phyloP scores from a whole-genome alignment of 2,888 invertebrate genomes.

The Embidobia sp. region DNA sequence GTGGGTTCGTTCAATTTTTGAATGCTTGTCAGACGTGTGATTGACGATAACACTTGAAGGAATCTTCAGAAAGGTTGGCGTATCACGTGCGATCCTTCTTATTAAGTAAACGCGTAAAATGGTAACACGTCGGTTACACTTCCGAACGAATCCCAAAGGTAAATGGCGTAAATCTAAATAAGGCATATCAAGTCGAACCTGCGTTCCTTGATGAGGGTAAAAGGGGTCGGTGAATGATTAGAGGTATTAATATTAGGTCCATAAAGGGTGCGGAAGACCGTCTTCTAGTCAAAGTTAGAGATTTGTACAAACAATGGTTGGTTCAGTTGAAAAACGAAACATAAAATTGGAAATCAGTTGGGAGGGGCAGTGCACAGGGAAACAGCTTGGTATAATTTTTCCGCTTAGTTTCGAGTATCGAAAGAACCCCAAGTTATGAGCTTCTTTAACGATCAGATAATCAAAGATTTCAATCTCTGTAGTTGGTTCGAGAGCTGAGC shows the following conservation, averaged over 20 bases:
- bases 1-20: constrained; percentile 30
- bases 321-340: background rate
- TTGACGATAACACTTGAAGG: constrained; percentile 38
- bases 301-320: constrained; percentile 4
- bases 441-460: constrained; percentile 49
- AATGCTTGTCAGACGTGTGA: constrained; percentile 47
- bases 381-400: no score
- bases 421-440: constrained; percentile 4
- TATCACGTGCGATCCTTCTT: constrained; percentile 67
- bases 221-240: constrained; percentile 81
- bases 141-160: constrained; percentile 75
- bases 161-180: constrained; percentile 80
- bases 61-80: background rate
- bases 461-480: constrained; percentile 63
- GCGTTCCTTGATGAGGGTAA: constrained; percentile 78
- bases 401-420: no score
- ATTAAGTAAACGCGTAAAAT: constrained; percentile 72
- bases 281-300: constrained; percentile 36
- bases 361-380: no score
- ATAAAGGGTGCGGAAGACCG: constrained; percentile 74
- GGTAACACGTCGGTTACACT: constrained; percentile 74
- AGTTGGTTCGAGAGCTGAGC: constrained; percentile 60
- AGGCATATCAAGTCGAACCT: constrained; percentile 77
- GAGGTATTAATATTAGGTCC: constrained; percentile 79
- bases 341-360: background rate